These are phyloP conservation scores for Maniola hyperantus DNA, from an alignment of 2,888 invertebrate genomes.

Conservation along the genomic window DNA sequence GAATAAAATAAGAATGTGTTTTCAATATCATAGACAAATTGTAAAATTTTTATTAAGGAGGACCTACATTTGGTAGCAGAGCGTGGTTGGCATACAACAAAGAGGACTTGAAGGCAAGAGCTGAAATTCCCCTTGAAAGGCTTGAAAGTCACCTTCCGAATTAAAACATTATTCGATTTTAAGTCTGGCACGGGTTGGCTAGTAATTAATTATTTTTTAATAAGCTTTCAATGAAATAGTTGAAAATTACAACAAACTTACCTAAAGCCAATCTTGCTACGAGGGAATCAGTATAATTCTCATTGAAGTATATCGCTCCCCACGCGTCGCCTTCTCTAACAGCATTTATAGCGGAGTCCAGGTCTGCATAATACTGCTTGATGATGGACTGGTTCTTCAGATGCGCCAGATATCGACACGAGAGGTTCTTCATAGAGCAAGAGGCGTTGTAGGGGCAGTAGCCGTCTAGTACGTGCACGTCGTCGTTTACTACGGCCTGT, in stretches of 20 bases:
- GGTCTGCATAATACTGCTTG: conserved; percentile 85
- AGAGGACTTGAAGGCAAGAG: no score
- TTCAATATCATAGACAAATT: no score
- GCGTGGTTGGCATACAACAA: no score
- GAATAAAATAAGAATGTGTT: no score
- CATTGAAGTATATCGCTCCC: conserved; percentile 94
- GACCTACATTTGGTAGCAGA: no score
- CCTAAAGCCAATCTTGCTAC: conserved; percentile 91
- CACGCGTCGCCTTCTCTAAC: conserved; percentile 91
- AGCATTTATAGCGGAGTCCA: conserved; percentile 86
- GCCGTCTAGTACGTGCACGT: conserved; percentile 67
- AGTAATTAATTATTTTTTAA: no score
- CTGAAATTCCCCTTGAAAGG: no score
- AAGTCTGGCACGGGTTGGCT: no score
- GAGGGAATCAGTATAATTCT: conserved; percentile 94
- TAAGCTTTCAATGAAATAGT: no score
- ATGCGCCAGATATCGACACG: conserved; percentile 90
- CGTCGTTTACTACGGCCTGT: conserved; percentile 77
- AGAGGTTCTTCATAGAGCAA: conserved; percentile 88
- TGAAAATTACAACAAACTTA: conserved; percentile 47
- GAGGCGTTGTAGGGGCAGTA: conserved; percentile 82
- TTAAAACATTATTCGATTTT: no score
- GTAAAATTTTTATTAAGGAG: no score
- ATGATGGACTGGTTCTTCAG: conserved; percentile 88
- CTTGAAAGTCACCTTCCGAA: no score